Evolutionary conservation across 2,888 invertebrate genomes (phyloP).

Genomic region (Cantharis rustica): DNA sequence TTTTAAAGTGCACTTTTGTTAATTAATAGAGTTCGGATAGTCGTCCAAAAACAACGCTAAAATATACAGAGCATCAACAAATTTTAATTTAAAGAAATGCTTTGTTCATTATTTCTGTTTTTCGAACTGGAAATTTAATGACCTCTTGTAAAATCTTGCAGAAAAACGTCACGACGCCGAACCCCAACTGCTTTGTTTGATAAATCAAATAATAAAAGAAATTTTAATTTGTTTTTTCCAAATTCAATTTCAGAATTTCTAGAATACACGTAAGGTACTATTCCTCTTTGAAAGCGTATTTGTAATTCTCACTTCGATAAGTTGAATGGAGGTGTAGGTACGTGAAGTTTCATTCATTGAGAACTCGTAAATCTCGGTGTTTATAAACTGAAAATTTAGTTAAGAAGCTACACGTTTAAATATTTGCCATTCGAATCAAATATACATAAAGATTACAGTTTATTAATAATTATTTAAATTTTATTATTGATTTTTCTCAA

Average conservation of each 20-base stretch:
- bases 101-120: slow-evolving; percentile 30
- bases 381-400: not conserved
- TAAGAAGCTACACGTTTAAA: not conserved
- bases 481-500: not conserved
- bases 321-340: not conserved
- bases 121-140: slow-evolving; percentile 30
- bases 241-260: not conserved
- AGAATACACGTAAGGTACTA: not conserved
- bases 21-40: not conserved
- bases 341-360: not conserved
- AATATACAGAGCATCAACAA: slow-evolving; percentile 11
- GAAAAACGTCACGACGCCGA: slow-evolving; percentile 14
- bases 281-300: not conserved
- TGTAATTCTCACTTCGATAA: not conserved
- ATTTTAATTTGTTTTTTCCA: slow-evolving; percentile 1
- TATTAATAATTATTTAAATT: not conserved
- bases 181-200: not conserved
- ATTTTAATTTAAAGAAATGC: slow-evolving; percentile 31
- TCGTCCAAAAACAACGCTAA: not conserved
- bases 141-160: slow-evolving; percentile 16
- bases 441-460: not conserved
- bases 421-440: not conserved
- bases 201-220: not conserved
- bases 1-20: not conserved
- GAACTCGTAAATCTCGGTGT: not conserved